Evolutionary conservation across 2,888 invertebrate genomes (phyloP), one percentile per base, ranked within the genome.

Genomic region (Rugalucina vietnamica): DNA sequence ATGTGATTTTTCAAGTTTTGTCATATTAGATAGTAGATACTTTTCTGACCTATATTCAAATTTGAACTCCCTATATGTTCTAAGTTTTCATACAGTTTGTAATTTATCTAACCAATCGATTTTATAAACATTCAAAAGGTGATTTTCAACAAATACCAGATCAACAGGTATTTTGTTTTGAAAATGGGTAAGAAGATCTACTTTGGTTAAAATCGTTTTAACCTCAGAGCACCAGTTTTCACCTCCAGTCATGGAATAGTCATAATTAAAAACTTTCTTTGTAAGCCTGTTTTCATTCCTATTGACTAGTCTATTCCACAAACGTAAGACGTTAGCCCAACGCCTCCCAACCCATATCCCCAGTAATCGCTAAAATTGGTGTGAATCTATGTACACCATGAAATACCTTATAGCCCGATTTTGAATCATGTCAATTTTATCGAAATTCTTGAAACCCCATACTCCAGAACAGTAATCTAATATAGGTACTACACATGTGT

Each of bases 381-480:
- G 79, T 65, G 29, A 76, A 79, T 43, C 76, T 36, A 32, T 78
- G 85, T 27, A 82, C 78, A 18, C 85, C 12, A 82, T 36, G 49
- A 79, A 76, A 65, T 82, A 85, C 72, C 85, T 49, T 10, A 85
- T 37, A 0, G 85, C 84, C 10, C 81, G 27, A 50, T 84, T 69
- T 54, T 84, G 81, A 27, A 84, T 71, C 27, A 72, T 74, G 27
- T 84, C 81, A 21, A 81, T 60, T n/a, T n/a, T 32, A 12, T 78
- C 65, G 54, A 37, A 78, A 18, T 27, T 21, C 29, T 71, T 78
- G 24, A 24, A 70, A 2, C 24, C 73, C 73, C 79, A 74, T 0
- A 80, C 43, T 27, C n/a, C n/a, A n/a, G n/a, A n/a, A n/a, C n/a
- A n/a, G n/a, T n/a, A n/a, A n/a, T n/a, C n/a, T n/a, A n/a, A n/a